A percentile compares a stretch with the other conserved stretches of the same genome.
Conservation (phyloP, 2,888 invertebrate genomes). For the Limnephilus marmoratus region DNA sequence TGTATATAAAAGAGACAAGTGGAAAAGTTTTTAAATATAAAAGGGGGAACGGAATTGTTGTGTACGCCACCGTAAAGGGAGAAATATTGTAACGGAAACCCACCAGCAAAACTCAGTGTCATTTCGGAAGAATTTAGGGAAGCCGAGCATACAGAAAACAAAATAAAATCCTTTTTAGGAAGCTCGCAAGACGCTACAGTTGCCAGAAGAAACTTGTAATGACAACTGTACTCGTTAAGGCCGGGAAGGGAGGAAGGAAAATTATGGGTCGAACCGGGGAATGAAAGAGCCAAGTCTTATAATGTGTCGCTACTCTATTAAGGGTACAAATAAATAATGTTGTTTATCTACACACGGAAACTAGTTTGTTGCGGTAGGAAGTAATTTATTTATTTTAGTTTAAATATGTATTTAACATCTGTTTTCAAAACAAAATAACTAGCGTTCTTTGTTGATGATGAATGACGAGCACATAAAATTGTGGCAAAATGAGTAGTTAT, state of each 20-base stretch:
- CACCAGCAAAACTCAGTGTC: conserved; percentile 58
- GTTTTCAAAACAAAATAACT: not conserved
- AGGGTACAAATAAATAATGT: not conserved
- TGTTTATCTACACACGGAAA: not conserved
- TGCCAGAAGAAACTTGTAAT: conserved; percentile 43
- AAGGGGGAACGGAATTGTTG: conserved; percentile 50
- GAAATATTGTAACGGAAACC: conserved; percentile 56
- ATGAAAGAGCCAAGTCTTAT: conserved; percentile 25
- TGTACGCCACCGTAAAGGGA: conserved; percentile 29
- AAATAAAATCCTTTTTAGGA: conserved; percentile 33
- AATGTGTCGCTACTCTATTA: conserved; percentile 41
- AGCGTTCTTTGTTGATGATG: not conserved
- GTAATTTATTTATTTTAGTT: not conserved
- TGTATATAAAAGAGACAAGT: conserved; percentile 63
- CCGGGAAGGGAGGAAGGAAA: conserved; percentile 5
- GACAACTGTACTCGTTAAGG: conserved; percentile 42
- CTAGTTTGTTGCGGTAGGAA: not conserved
- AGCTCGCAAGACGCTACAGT: conserved; percentile 2
- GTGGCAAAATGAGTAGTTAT: not conserved
- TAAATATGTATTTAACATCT: not conserved
- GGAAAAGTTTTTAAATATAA: conserved; percentile 64
- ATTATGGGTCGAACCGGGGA: conserved; percentile 4
- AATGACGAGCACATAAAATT: not conserved
- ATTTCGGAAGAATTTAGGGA: conserved; percentile 54
- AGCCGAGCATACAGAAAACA: conserved; percentile 26